Percentiles rank a stretch among this genome's conserved stretches.
Evolutionary conservation across 37 sponge, comb jelly and placozoan species (phyloP).

Genomic region (Dysidea cf. avara): DNA sequence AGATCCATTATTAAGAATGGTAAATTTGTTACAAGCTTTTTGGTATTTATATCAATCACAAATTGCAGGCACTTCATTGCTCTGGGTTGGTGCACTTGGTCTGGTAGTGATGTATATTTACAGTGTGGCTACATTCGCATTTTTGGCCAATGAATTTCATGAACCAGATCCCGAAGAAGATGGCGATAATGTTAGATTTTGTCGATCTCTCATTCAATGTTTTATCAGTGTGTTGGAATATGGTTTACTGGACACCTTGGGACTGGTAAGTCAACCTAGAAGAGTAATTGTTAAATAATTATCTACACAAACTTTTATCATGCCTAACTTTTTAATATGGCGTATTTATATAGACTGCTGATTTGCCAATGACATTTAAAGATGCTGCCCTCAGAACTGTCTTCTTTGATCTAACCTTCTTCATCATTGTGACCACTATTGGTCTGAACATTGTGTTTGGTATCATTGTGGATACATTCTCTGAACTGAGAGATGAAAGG

Average conservation of each 20-base stretch:
- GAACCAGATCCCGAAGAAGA: slow-evolving; percentile 12
- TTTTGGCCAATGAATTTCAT: slow-evolving; percentile 27
- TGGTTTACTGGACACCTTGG: slow-evolving; percentile 41
- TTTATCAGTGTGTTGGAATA: slow-evolving; percentile 24
- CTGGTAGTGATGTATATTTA: slow-evolving; percentile 66
- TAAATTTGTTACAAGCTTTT: neutral
- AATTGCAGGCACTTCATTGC: slow-evolving; percentile 51
- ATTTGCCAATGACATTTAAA: too few species aligned
- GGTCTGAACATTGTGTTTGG: slow-evolving; percentile 91
- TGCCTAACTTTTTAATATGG: too few species aligned
- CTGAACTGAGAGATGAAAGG: slow-evolving; percentile 81
- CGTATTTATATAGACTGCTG: too few species aligned
- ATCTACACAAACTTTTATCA: too few species aligned
- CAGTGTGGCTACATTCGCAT: slow-evolving; percentile 51
- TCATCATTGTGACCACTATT: slow-evolving; percentile 86
- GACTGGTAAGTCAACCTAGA: slow-evolving; percentile 14
- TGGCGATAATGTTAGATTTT: slow-evolving; percentile 21
- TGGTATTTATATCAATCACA: too few species aligned
- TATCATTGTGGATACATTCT: slow-evolving; percentile 92
- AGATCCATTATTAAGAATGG: slow-evolving; percentile 73
- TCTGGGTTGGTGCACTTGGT: slow-evolving; percentile 53
- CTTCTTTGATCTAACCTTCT: slow-evolving; percentile 78
- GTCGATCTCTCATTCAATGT: slow-evolving; percentile 43
- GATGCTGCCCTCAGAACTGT: neutral
- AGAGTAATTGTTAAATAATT: too few species aligned